Evolutionary conservation across 1,140 invertebrate species (phyloP).

Genomic region (Drosophila sproati): DNA sequence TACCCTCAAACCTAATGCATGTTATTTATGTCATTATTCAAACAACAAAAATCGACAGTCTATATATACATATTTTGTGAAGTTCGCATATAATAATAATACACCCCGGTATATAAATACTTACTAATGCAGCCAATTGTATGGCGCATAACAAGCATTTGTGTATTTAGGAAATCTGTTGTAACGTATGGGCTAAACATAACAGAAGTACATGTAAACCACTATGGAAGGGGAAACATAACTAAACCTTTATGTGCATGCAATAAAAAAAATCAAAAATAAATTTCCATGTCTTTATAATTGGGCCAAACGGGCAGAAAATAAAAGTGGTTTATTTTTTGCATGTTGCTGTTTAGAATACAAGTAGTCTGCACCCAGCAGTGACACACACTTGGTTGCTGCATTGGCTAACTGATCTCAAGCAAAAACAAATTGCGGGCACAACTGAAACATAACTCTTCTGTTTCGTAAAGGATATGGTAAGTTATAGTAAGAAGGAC

Average conservation of each 20-base stretch:
- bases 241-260: constrained; percentile 79
- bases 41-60: constrained; percentile 39
- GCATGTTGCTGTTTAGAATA: neutral
- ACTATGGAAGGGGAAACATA: constrained; percentile 53
- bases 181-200: constrained; percentile 74
- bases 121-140: constrained; percentile 37
- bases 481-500: no score
- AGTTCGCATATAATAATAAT: constrained; percentile 45
- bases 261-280: constrained; percentile 65
- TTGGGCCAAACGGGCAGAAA: neutral
- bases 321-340: neutral
- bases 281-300: constrained; percentile 1
- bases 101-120: constrained; percentile 31
- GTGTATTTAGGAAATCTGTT: constrained; percentile 73
- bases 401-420: no score
- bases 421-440: no score
- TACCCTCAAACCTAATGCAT: constrained; percentile 59
- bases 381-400: no score
- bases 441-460: no score
- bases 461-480: no score
- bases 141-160: constrained; percentile 54
- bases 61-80: constrained; percentile 44
- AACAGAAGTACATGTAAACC: constrained; percentile 52
- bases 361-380: neutral
- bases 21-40: constrained; percentile 59